Percentiles rank a stretch among this genome's conserved stretches.
Conservation (phyloP, 2,888 invertebrate species). For the Lepas anatifera region DNA sequence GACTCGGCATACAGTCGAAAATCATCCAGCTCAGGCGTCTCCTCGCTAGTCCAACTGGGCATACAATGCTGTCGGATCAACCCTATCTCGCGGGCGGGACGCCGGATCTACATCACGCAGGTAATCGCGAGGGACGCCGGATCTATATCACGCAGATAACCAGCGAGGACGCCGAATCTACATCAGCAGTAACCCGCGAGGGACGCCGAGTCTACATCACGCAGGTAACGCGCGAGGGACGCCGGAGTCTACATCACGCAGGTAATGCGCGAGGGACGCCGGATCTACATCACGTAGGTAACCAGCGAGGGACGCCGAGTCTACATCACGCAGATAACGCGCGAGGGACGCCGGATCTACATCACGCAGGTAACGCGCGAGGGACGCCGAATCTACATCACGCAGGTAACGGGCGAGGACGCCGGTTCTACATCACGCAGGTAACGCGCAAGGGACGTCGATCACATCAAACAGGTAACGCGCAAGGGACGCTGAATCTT, state of each 20-base stretch:
- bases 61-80: neutral
- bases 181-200: slow-evolving; percentile 47
- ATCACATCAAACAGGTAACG: no score
- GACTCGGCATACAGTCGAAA: neutral
- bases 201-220: neutral
- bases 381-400: neutral
- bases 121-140: no score
- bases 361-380: slow-evolving; percentile 49
- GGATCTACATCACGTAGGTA: neutral
- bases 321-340: no score
- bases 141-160: no score
- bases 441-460: neutral
- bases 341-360: no score
- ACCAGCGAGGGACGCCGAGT: no score
- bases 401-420: neutral
- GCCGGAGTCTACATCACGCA: no score
- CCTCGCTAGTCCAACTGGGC: neutral
- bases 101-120: neutral
- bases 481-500: no score
- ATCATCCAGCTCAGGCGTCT: neutral
- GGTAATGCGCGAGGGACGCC: neutral
- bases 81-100: neutral
- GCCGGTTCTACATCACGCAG: no score
- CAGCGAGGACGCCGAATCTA: no score
- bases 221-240: neutral